Percentiles rank a stretch among this genome's conserved stretches.
Conservation (phyloP, 2,888 invertebrate species). For the Cremastinae sp. region DNA sequence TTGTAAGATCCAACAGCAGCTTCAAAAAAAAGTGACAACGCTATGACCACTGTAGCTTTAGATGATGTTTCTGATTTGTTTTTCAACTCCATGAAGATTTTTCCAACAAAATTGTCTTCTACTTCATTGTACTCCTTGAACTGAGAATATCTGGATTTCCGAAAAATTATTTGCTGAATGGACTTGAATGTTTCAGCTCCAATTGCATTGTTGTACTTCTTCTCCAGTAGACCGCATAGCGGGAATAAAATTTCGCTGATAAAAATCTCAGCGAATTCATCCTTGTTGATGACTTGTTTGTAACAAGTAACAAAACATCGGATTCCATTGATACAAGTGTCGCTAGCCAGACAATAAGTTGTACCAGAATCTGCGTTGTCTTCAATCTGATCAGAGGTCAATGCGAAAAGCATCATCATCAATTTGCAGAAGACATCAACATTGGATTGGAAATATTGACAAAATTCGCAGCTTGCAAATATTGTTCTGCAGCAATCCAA, state of each 20-base stretch:
- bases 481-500: slow-evolving; percentile 65
- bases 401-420: slow-evolving; percentile 46
- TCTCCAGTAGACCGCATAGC: slow-evolving; percentile 65
- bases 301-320: slow-evolving; percentile 64
- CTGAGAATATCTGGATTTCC: slow-evolving; percentile 58
- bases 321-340: slow-evolving; percentile 55
- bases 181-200: slow-evolving; percentile 68
- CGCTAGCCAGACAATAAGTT: slow-evolving; percentile 1
- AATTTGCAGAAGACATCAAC: slow-evolving; percentile 61
- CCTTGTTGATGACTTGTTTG: slow-evolving; percentile 64
- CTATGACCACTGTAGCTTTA: slow-evolving; percentile 57
- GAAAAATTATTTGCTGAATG: slow-evolving; percentile 70
- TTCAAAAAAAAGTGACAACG: slow-evolving; percentile 67
- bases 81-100: slow-evolving; percentile 61
- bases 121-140: slow-evolving; percentile 49
- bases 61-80: slow-evolving; percentile 46
- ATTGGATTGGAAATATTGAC: slow-evolving; percentile 67
- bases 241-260: slow-evolving; percentile 69
- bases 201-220: no score
- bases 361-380: background rate
- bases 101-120: slow-evolving; percentile 55
- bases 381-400: background rate
- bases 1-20: slow-evolving; percentile 66
- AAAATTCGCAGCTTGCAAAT: slow-evolving; percentile 62
- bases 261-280: slow-evolving; percentile 65